phyloP scores from a whole-genome alignment of 92 coral and sea anemone genomes.

The Zoanthus sansibaricus region DNA sequence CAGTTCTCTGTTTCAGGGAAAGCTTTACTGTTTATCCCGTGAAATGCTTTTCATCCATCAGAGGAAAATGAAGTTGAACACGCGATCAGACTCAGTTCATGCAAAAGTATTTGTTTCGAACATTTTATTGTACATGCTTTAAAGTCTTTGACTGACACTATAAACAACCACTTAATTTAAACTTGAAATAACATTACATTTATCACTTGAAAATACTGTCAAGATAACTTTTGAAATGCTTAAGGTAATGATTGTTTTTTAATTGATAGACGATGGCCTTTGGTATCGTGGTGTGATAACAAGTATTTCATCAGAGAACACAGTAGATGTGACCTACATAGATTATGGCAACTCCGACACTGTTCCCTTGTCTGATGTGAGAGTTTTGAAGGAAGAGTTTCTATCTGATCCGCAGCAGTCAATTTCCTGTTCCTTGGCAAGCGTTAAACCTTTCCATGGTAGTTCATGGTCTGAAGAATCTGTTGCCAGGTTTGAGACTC shows the following conservation, averaged over 20 bases:
- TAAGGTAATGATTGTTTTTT: not conserved
- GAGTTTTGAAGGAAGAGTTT: slow-evolving; percentile 54
- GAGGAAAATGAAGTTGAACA: too few species aligned
- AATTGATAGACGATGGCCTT: slow-evolving; percentile 61
- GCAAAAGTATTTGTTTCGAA: too few species aligned
- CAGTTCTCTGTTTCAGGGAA: too few species aligned
- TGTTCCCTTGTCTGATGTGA: slow-evolving; percentile 59
- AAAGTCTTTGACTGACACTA: too few species aligned
- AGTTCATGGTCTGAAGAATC: slow-evolving; percentile 62
- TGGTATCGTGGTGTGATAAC: slow-evolving; percentile 78
- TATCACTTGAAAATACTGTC: not conserved
- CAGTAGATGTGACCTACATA: slow-evolving; percentile 64
- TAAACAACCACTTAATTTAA: too few species aligned
- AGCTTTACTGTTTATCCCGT: too few species aligned
- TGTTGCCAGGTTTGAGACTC: slow-evolving; percentile 58
- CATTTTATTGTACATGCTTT: too few species aligned
- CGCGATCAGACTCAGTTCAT: too few species aligned
- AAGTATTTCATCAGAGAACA: slow-evolving; percentile 33
- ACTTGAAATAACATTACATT: too few species aligned
- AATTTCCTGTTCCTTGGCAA: slow-evolving; percentile 61
- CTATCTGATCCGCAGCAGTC: slow-evolving; percentile 68
- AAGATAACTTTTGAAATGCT: too few species aligned
- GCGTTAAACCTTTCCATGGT: slow-evolving; percentile 56
- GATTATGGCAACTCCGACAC: slow-evolving; percentile 83
- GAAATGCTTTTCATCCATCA: too few species aligned